phyloP scores from a whole-genome alignment of 2,797 vertebrate genomes.

The Prunella strophiata region DNA sequence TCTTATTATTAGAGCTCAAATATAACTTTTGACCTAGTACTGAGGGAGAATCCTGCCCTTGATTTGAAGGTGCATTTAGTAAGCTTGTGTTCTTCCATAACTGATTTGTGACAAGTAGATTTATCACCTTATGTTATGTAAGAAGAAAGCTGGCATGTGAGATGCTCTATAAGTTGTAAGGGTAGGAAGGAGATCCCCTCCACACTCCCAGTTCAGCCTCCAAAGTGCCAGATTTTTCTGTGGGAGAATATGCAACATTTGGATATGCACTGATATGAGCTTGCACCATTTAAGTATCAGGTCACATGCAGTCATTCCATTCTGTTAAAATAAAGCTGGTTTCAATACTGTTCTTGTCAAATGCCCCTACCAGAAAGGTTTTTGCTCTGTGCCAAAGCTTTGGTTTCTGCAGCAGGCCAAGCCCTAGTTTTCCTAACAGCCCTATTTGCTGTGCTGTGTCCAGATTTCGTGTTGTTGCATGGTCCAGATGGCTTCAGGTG shows the following conservation, averaged over 20 bases:
- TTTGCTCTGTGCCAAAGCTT: not conserved
- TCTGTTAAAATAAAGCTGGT: not conserved
- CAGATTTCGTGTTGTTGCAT: not conserved
- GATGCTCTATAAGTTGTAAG: not conserved
- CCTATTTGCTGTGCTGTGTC: not conserved
- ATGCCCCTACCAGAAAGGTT: not conserved
- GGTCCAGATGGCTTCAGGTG: not conserved
- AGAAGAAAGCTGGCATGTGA: not conserved
- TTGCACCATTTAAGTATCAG: not conserved
- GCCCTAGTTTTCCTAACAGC: not conserved
- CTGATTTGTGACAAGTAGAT: not conserved
- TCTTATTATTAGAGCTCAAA: conserved; percentile 2
- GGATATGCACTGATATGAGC: not conserved
- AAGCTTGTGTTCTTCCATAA: conserved; percentile 23
- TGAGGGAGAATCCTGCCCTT: not conserved
- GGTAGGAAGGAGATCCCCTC: not conserved
- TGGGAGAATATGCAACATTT: not conserved
- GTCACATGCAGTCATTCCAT: not conserved
- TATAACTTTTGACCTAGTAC: conserved; percentile 17
- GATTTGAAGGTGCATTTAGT: conserved; percentile 16
- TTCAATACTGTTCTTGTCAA: not conserved
- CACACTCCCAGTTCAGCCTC: not conserved
- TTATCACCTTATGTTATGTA: not conserved
- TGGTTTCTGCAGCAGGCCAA: not conserved
- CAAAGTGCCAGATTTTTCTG: not conserved